Evolutionary conservation across 2,888 invertebrate genomes (phyloP), one percentile per base, ranked within the genome.

Genomic region (Hirtodrosophila confusa): DNA sequence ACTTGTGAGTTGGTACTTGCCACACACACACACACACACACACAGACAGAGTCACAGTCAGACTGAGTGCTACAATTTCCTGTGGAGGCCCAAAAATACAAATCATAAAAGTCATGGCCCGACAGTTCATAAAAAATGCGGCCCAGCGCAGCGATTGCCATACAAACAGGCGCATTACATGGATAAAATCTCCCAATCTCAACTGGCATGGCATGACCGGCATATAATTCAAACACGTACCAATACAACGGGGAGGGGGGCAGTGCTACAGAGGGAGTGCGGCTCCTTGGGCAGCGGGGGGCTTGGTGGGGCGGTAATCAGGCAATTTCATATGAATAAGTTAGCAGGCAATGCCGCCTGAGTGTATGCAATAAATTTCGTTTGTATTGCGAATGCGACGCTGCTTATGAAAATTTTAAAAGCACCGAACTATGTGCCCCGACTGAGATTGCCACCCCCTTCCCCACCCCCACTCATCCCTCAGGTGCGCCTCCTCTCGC

Each of bases 241-340:
- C 86, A 69, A 86, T 80, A 83, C 68, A 55, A 56, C 37, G 31
- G 17, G 2, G 17, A 17, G 17, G 17, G 17, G 17, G 17, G 17
- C 17, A 31, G 27, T 36, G 35, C 23, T 41, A 36, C 51, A 29
- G 45, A 23, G 47, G 29, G 60, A 24, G 61, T 29, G 44, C 37
- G 40, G 43, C 29, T 27, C 27, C 6, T 27, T 4, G 7, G 31
- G 37, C 37, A 35, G 50, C 56, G 72, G 68, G 69, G 49, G 31
- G 3, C 9, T 31, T 3, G 60, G 27, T 31, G 31, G 60, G 40
- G 55, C 60, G 75, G 87, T 83, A 87, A 87, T 83, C 87, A 85
- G 82, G 87, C 87, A 85, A 78, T 87, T 87, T 71, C 85, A 85
- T 80, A 83, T 83, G 86, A 83, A 87, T 83, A 83, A 83, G 69